Conservation (phyloP, 2,797 vertebrate species). For the Eremophila alpestris region DNA sequence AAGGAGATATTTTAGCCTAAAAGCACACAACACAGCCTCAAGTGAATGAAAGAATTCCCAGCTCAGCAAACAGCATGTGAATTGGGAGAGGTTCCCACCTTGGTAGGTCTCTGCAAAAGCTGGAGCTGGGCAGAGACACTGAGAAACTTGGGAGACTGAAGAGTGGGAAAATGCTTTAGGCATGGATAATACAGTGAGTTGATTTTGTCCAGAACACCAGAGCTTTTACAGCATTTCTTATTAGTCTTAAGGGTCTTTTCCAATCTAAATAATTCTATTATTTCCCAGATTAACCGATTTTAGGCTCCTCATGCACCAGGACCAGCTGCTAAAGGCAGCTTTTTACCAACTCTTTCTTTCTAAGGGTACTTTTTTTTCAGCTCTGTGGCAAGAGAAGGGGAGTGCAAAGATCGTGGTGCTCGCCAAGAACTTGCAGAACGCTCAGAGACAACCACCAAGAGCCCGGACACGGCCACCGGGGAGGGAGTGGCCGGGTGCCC, state of each 20-base stretch:
- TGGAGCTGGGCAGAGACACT: background rate
- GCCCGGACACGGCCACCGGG: background rate
- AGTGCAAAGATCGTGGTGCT: background rate
- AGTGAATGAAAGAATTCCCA: background rate
- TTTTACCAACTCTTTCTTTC: background rate
- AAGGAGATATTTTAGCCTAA: background rate
- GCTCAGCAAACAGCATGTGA: background rate
- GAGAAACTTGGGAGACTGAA: background rate
- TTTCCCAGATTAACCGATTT: background rate
- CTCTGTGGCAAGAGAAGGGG: rapidly evolving
- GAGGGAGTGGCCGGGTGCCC: background rate
- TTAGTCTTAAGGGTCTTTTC: background rate
- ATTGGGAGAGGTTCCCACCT: background rate
- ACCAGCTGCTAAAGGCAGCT: background rate
- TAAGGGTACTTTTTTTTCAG: background rate
- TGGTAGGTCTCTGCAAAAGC: background rate
- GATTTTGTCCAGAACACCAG: background rate
- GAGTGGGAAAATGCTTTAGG: background rate
- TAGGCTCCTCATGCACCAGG: rapidly evolving
- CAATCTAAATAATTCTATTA: background rate
- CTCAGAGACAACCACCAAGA: background rate
- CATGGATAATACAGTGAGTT: rapidly evolving
- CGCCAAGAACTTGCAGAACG: background rate
- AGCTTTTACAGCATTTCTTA: background rate
- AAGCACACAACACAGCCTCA: background rate